Evolutionary conservation across 2,888 invertebrate genomes (phyloP).

Genomic region (Cosmorhoe ocellata): DNA sequence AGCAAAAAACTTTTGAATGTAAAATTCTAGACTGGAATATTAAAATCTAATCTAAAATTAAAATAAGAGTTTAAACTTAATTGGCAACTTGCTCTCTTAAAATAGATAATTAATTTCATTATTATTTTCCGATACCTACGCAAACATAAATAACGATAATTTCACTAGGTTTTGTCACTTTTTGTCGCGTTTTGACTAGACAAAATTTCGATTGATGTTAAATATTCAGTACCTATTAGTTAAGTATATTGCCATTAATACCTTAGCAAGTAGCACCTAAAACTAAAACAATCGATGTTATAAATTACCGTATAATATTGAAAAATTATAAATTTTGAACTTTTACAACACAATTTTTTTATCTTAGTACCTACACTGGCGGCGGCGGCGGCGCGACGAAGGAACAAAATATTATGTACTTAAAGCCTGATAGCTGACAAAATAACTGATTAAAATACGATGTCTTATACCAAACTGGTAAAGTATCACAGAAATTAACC

Average conservation of each 20-base stretch:
- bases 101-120: conserved; percentile 25
- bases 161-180: conserved; percentile 31
- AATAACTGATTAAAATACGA: conserved; percentile 50
- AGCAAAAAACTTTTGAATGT: conserved; percentile 14
- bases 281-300: conserved; percentile 40
- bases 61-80: conserved; percentile 14
- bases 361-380: neutral
- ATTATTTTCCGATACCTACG: conserved; percentile 24
- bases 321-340: no score
- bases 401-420: conserved; percentile 8
- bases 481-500: conserved; percentile 82
- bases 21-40: conserved; percentile 7
- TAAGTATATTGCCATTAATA: conserved; percentile 31
- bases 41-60: neutral
- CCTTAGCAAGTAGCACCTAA: conserved; percentile 38
- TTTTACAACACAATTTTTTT: no score
- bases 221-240: conserved; percentile 1
- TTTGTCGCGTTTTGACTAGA: conserved; percentile 34
- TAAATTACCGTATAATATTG: conserved; percentile 14
- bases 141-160: conserved; percentile 28
- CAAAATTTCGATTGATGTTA: conserved; percentile 31
- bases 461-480: conserved; percentile 78
- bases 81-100: conserved; percentile 23
- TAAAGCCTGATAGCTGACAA: conserved; percentile 5
- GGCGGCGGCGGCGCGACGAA: neutral